Conservation (phyloP, 92 coral and sea anemone species). For the Bergia sp. region DNA sequence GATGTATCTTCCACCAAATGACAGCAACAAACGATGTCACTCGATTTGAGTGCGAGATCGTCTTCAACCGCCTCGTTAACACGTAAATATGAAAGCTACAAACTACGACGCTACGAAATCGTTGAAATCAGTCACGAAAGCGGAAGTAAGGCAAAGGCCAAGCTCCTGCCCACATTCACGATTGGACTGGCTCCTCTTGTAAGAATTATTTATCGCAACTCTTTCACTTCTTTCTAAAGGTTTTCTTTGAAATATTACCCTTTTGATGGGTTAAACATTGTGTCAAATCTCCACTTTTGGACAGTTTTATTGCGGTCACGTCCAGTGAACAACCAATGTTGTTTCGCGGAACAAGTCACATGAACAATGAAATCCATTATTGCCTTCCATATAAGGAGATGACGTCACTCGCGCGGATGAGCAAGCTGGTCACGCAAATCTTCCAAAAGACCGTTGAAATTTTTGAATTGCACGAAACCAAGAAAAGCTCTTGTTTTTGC, state of each 20-base stretch:
- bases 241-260: not conserved
- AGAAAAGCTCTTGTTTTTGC: not conserved
- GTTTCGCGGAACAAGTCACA: not conserved
- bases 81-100: not conserved
- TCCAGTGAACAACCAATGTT: slow-evolving; percentile 10
- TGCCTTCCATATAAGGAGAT: slow-evolving; percentile 37
- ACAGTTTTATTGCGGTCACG: slow-evolving; percentile 16
- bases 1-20: not conserved
- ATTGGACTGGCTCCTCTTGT: no score
- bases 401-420: slow-evolving; percentile 39
- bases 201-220: not conserved
- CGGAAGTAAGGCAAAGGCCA: not conserved
- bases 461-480: not conserved
- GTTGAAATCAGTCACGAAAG: slow-evolving; percentile 9
- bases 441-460: not conserved
- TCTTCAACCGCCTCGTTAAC: not conserved
- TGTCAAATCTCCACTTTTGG: slow-evolving; percentile 22
- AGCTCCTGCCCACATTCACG: not conserved
- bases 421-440: slow-evolving; percentile 17
- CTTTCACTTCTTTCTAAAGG: not conserved
- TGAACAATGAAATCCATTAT: slow-evolving; percentile 1
- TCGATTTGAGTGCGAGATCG: not conserved
- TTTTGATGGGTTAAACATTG: slow-evolving; percentile 7
- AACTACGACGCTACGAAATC: not conserved
- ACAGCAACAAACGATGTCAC: not conserved